Percentiles rank a stretch among this genome's conserved stretches.
phyloP scores from a whole-genome alignment of 2,888 invertebrate species.

The Mesodorylaimus sp. region DNA sequence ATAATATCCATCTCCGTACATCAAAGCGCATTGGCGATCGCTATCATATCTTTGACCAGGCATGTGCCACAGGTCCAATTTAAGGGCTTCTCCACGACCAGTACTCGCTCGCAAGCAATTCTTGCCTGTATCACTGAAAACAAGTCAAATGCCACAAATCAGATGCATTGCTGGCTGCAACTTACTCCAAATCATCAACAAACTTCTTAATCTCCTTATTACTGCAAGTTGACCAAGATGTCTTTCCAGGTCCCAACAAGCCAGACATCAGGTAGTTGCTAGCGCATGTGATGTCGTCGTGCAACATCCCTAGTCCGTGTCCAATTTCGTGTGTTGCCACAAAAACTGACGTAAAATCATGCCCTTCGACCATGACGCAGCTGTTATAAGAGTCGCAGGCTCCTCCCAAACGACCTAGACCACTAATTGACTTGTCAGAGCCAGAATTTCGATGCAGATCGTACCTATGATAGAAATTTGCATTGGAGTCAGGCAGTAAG shows the following conservation, averaged over 20 bases:
- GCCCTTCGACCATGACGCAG: slow-evolving; percentile 22
- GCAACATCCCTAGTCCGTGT: slow-evolving; percentile 28
- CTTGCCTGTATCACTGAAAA: slow-evolving; percentile 15
- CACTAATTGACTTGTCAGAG: slow-evolving; percentile 11
- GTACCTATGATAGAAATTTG: background rate
- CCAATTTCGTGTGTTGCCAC: slow-evolving; percentile 15
- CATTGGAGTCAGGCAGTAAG: no score
- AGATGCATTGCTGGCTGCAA: no score
- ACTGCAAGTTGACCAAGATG: slow-evolving; percentile 15
- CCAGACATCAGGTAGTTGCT: slow-evolving; percentile 26
- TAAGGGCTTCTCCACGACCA: slow-evolving; percentile 19
- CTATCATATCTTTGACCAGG: background rate
- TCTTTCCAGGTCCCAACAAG: slow-evolving; percentile 28
- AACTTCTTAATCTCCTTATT: background rate
- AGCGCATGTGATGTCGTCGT: slow-evolving; percentile 28
- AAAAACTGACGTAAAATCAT: slow-evolving; percentile 29
- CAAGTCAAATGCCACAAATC: no score
- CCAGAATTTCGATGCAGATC: background rate
- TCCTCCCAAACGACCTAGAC: slow-evolving; percentile 28
- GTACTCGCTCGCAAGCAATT: slow-evolving; percentile 26
- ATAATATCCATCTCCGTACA: slow-evolving; percentile 19
- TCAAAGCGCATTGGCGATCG: background rate
- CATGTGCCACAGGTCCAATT: slow-evolving; percentile 11
- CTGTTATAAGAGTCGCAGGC: slow-evolving; percentile 29
- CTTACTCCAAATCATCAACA: slow-evolving; percentile 20